Conservation (phyloP, 2,113 vertebrate species). For the Noctilio leporinus region DNA sequence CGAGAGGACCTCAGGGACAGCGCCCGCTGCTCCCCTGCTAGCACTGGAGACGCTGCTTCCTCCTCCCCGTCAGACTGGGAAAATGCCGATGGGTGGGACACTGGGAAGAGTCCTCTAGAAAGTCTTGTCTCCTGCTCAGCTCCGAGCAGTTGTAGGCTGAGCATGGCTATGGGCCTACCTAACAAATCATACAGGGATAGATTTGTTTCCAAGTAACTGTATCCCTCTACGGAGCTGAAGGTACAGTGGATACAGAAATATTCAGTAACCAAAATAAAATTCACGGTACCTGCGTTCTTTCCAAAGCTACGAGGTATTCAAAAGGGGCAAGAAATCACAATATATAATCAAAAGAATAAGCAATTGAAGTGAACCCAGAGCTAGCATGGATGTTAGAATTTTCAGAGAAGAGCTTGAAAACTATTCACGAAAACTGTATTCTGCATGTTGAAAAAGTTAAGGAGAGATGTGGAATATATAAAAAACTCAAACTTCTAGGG, state of each 20-base stretch:
- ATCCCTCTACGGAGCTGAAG: neutral
- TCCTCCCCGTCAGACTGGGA: neutral
- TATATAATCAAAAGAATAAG: neutral
- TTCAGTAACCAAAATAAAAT: neutral
- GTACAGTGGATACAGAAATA: neutral
- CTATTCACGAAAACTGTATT: neutral
- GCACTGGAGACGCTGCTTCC: neutral
- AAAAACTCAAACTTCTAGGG: neutral
- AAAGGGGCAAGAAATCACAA: neutral
- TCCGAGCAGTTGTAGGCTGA: neutral
- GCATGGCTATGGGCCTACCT: neutral
- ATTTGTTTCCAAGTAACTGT: neutral
- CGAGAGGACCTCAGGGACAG: rapidly evolving
- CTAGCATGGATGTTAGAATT: neutral
- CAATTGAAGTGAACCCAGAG: neutral
- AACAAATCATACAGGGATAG: neutral
- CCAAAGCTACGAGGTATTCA: neutral
- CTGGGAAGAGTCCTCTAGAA: neutral
- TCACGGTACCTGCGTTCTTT: neutral
- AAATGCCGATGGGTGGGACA: neutral
- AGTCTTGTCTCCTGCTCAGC: neutral
- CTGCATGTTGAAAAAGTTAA: neutral
- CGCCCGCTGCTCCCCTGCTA: neutral
- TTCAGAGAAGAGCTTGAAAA: neutral
- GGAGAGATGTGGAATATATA: neutral